Conservation (phyloP, 2,113 vertebrate genomes). For the Antennarius striatus region DNA sequence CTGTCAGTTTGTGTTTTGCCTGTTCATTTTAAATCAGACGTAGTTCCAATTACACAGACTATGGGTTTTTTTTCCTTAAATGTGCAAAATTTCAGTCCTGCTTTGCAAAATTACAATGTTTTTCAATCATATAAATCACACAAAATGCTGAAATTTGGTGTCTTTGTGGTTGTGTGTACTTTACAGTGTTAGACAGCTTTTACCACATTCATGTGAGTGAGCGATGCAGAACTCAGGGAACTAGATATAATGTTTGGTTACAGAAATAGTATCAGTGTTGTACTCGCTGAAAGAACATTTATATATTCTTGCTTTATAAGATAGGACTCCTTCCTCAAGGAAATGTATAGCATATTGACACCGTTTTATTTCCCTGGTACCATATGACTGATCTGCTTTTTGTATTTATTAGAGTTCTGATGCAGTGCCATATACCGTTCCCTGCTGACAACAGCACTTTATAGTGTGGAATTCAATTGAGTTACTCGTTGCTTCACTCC, state of each 20-base stretch:
- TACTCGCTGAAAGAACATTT: slow-evolving; percentile 35
- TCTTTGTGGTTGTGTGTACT: no score
- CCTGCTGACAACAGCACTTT: slow-evolving; percentile 65
- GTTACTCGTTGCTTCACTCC: slow-evolving; percentile 52
- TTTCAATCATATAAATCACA: neutral
- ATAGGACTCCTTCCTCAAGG: slow-evolving; percentile 37
- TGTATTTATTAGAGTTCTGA: slow-evolving; percentile 63
- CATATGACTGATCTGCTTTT: slow-evolving; percentile 63
- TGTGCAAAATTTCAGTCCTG: neutral
- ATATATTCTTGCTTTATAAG: slow-evolving; percentile 37
- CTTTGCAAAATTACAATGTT: neutral
- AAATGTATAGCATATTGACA: slow-evolving; percentile 54
- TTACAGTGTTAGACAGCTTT: neutral
- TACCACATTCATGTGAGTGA: neutral
- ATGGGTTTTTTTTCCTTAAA: neutral
- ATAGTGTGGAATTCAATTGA: slow-evolving; percentile 66
- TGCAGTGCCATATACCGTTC: slow-evolving; percentile 41
- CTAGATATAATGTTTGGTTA: slow-evolving; percentile 29
- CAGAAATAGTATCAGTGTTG: slow-evolving; percentile 21
- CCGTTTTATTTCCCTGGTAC: slow-evolving; percentile 60
- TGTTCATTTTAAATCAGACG: no score
- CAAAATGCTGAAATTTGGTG: neutral
- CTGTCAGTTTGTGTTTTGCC: no score
- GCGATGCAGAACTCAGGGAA: slow-evolving; percentile 16
- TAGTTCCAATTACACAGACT: no score